Base-by-base conservation (phyloP, 2,113 vertebrate genomes). In the Eolophus roseicapilla region DNA sequence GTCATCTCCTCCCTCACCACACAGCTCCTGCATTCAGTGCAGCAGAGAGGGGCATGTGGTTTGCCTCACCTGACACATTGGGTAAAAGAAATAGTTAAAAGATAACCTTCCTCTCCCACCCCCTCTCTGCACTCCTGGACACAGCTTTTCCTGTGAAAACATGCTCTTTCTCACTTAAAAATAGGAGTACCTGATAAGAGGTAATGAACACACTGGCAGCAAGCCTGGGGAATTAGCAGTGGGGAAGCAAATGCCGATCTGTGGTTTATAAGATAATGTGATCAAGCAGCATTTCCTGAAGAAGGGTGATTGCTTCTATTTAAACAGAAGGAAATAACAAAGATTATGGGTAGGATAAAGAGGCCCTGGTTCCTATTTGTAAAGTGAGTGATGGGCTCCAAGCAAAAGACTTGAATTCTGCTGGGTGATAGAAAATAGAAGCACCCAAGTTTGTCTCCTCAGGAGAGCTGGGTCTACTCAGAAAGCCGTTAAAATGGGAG, bases 31-130 rank as follows among this genome's bases (percentile, higher is more conserved):
- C 14, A 7, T 41, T 14, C 70, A 44, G 27, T 24, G 8, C 3
- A 0, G 50, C 29, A 14, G 60, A 27, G 73, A 21, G 11, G 43
- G 57, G 13, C 12, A 1, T 3, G 5, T 4, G 33, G 18, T 52
- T 87, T 53, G 29, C 73, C 41, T 63, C 62, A 25, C 17, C 43
- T 43, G 55, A 41, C 13, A 3, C 37, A 13, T 1, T 1, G 9
- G 57, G 20, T 24, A 41, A 57, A 89, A 43, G 10, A 25, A 71
- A 35, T 2, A 15, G 47, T 49, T 60, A 50, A 80, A 37, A 41
- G 33, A 37, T 3, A 37, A 37, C 0, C 2, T 31, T 52, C 19
- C 11, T 28, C 43, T 41, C 25, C 2, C 33, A 15, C 9, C 7
- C 5, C 6, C 17, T 39, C 23, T 76, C 55, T 53, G 68, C 37